Evolutionary conservation across 2,113 vertebrate species (phyloP).

Genomic region (Proterorhinus semilunaris): DNA sequence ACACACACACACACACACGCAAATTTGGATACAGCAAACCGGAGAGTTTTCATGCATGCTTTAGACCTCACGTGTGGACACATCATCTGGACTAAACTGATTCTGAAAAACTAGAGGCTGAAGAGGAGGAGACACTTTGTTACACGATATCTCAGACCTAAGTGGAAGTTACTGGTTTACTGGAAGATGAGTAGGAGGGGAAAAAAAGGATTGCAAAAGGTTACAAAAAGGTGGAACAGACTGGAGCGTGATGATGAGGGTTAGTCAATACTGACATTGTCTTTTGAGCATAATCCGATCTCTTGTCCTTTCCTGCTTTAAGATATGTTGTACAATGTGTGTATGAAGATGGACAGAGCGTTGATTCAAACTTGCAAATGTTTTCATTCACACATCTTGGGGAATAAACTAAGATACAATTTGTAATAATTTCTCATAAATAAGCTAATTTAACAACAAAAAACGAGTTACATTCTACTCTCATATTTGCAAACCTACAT

Average conservation of each 20-base stretch:
- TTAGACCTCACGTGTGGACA: slow-evolving; percentile 3
- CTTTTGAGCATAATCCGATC: neutral
- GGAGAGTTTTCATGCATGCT: neutral
- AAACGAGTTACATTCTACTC: too few species aligned
- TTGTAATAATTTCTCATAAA: too few species aligned
- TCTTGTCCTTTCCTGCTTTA: neutral
- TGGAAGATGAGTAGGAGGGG: neutral
- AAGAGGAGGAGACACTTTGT: slow-evolving; percentile 34
- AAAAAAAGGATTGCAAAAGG: neutral
- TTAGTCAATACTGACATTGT: too few species aligned
- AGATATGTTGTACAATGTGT: neutral
- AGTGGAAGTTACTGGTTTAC: slow-evolving; percentile 30
- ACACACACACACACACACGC: neutral
- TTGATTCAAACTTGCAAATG: neutral
- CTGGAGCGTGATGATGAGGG: neutral
- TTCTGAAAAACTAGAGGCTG: slow-evolving; percentile 50
- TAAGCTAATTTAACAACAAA: too few species aligned
- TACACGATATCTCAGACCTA: slow-evolving; percentile 30
- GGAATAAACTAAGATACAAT: too few species aligned
- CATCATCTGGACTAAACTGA: slow-evolving; percentile 4
- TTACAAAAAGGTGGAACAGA: neutral
- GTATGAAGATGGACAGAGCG: neutral
- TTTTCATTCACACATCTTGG: neutral
- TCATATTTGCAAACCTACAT: too few species aligned
- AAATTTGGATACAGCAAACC: neutral